Evolutionary conservation across 2,888 invertebrate species (phyloP), one percentile per base, ranked within the genome.

Genomic region (Liposcelis brunnea): DNA sequence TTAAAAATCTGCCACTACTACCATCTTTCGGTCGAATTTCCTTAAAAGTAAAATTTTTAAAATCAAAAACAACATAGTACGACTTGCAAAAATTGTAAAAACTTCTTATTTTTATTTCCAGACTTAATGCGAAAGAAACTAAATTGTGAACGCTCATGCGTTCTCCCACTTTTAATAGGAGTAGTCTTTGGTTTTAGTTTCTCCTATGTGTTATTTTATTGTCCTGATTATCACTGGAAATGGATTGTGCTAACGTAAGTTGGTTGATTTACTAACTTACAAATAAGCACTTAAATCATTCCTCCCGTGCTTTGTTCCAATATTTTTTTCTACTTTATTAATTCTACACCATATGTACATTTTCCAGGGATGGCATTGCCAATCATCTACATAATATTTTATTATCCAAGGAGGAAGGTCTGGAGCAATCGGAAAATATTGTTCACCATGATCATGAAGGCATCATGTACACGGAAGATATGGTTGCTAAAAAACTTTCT

Each of bases 401-500:
- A 18, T n/a, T 18, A 21, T 12, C 40, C n/a, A 26, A 26, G 8
- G 12, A 16, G 19, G 15, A 18, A n/a, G 40, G 19, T 6, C 15
- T 18, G 5, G 21, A 14, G 19, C 12, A 18, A 6, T 19, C 15
- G 4, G 19, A 19, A 18, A 40, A 18, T 7, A 21, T 18, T 21
- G 15, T n/a, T 14, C 40, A 40, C 7, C 12, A 14, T 18, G 40
- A 16, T 5, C 40, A 40, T 18, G 19, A 3, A 6, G 19, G 21
- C 11, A 40, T 7, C 6, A 14, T n/a, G 40, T 4, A 16, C 10
- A 35, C 15, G 53, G 83, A 84, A 55, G 81, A 80, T 58, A 63
- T 59, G 35, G 61, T 85, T 6, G 87, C 89, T 0, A 72, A 76
- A 52, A 72, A 75, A 50, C 62, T 94, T 50, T 69, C 75, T 11